Evolutionary conservation across 2,888 invertebrate species (phyloP).

Genomic region (Apamea monoglypha): DNA sequence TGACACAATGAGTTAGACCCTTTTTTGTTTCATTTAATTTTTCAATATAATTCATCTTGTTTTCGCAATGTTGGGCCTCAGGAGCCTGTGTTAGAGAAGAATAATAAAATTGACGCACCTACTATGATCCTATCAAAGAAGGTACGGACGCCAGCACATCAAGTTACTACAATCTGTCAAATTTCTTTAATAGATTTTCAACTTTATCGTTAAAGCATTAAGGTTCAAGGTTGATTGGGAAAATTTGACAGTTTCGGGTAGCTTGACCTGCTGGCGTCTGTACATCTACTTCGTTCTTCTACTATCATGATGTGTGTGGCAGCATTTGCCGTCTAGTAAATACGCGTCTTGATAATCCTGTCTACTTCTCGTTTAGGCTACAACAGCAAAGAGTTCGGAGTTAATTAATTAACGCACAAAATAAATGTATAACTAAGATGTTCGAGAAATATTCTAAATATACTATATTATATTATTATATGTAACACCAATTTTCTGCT

Average conservation of each 20-base stretch:
- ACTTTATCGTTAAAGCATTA: too few species aligned
- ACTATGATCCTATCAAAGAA: neutral
- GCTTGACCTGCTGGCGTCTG: too few species aligned
- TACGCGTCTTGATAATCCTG: constrained; percentile 17
- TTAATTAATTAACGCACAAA: constrained; percentile 57
- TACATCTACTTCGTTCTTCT: neutral
- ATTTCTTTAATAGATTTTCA: too few species aligned
- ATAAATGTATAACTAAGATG: constrained; percentile 44
- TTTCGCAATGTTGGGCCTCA: neutral
- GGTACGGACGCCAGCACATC: too few species aligned
- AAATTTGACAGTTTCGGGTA: too few species aligned
- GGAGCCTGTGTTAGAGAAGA: neutral
- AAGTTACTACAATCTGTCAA: too few species aligned
- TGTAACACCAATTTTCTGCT: constrained; percentile 11
- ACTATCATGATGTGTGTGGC: neutral
- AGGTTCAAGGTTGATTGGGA: too few species aligned
- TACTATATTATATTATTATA: constrained; percentile 20
- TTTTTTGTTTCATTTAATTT: neutral
- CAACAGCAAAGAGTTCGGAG: constrained; percentile 49
- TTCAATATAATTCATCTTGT: neutral
- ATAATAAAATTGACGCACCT: neutral
- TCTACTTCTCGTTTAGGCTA: constrained; percentile 48
- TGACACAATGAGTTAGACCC: neutral
- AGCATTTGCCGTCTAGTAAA: constrained; percentile 15
- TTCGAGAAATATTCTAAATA: constrained; percentile 59